These are phyloP conservation scores for Drosophila parabipectinata DNA, from an alignment of 1,140 invertebrate genomes.

Conservation along the genomic window DNA sequence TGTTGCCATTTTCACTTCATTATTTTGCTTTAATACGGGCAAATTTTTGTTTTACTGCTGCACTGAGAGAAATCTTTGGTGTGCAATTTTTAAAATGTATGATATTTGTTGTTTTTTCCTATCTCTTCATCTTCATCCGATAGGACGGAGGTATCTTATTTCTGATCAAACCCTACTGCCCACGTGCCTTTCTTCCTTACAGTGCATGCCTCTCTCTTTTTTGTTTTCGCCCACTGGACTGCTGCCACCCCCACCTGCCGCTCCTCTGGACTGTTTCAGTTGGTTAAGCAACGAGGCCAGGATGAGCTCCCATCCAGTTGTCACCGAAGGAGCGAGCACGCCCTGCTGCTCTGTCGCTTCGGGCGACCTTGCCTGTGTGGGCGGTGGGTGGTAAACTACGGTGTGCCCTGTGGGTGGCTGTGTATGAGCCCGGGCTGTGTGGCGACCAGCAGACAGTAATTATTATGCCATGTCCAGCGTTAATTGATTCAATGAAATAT, in stretches of 20 bases:
- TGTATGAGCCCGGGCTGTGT: conserved; percentile 1
- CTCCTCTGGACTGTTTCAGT: conserved; percentile 57
- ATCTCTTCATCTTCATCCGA: too few relatives aligned
- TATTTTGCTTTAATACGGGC: conserved; percentile 79
- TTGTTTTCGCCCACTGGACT: neutral
- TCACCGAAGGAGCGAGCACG: conserved; percentile 46
- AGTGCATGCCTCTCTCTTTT: conserved; percentile 4
- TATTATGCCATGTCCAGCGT: conserved; percentile 81
- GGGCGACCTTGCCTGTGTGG: conserved; percentile 63
- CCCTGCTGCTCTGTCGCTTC: conserved; percentile 60
- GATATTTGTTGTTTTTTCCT: too few relatives aligned
- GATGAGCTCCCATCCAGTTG: conserved; percentile 43
- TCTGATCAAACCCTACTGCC: too few relatives aligned
- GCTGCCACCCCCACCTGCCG: conserved; percentile 4
- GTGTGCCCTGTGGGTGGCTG: too few relatives aligned
- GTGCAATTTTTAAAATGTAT: too few relatives aligned
- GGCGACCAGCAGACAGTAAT: conserved; percentile 72
- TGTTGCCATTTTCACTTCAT: conserved; percentile 83
- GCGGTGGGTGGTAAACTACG: conserved; percentile 6
- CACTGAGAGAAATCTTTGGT: conserved; percentile 10
- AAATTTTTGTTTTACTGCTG: conserved; percentile 76
- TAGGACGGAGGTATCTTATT: too few relatives aligned
- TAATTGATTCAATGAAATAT: conserved; percentile 83
- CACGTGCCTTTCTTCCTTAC: conserved; percentile 4
- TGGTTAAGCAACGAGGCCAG: conserved; percentile 80